Percentiles rank a stretch among this genome's conserved stretches.
Conservation (phyloP, 2,888 invertebrate species). For the Dynastes tityus region DNA sequence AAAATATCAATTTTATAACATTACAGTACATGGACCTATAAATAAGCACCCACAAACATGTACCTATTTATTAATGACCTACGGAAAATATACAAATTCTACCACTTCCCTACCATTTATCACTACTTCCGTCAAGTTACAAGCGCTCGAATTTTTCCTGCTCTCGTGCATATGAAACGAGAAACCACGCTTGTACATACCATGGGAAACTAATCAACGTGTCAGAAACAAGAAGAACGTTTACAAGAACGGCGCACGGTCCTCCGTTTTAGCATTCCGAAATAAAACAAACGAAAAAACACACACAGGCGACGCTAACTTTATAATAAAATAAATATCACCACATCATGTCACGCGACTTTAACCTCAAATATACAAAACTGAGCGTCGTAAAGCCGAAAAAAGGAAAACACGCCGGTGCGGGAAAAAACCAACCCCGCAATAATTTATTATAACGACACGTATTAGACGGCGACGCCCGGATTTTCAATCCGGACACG, state of each 20-base stretch:
- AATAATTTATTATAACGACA: constrained; percentile 46
- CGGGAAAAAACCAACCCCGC: constrained; percentile 4
- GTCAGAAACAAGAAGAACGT: constrained; percentile 18
- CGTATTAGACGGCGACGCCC: constrained; percentile 36
- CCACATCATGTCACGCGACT: constrained; percentile 5
- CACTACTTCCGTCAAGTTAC: too few relatives aligned
- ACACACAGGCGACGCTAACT: not conserved
- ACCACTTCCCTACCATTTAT: too few relatives aligned
- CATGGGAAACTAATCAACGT: constrained; percentile 22
- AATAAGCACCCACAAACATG: too few relatives aligned
- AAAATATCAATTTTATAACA: too few relatives aligned
- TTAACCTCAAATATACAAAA: constrained; percentile 19
- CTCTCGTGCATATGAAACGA: too few relatives aligned
- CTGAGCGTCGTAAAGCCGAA: not conserved
- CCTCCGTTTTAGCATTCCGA: not conserved
- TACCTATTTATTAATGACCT: too few relatives aligned
- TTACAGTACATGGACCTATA: too few relatives aligned
- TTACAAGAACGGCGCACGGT: constrained; percentile 11
- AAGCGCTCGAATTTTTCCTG: too few relatives aligned
- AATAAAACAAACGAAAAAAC: not conserved
- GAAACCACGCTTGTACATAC: too few relatives aligned
- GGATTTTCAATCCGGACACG: constrained; percentile 39
- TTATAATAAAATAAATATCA: constrained; percentile 38
- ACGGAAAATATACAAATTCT: too few relatives aligned
- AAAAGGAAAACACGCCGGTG: constrained; percentile 14